phyloP scores from a whole-genome alignment of 2,113 vertebrate species.

The Sapayoa aenigma region DNA sequence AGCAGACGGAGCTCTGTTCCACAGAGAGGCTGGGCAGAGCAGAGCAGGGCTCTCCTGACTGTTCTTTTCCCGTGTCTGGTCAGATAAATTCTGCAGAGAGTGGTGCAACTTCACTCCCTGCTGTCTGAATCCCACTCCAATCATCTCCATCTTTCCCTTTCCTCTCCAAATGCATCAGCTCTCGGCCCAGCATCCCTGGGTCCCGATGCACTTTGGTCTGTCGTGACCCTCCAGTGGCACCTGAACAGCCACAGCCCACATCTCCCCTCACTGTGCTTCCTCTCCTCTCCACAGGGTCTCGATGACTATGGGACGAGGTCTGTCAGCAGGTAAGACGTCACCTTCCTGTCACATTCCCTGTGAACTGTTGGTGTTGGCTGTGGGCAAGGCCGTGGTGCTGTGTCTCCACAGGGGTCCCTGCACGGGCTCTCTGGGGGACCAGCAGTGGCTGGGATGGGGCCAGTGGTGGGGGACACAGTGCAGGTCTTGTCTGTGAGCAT shows the following conservation, averaged over 20 bases:
- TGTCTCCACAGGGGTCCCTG: neutral
- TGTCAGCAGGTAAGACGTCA: slow-evolving; percentile 84
- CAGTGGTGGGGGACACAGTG: rapidly evolving
- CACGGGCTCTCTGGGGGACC: rapidly evolving
- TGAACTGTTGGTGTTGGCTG: neutral
- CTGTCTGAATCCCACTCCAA: neutral
- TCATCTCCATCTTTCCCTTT: neutral
- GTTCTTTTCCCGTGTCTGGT: neutral
- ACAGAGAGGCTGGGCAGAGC: neutral
- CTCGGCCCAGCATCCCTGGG: neutral
- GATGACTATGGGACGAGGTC: slow-evolving; percentile 88
- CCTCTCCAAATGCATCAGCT: slow-evolving; percentile 30
- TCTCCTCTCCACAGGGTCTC: slow-evolving; percentile 69
- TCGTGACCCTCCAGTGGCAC: neutral
- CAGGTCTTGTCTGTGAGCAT: rapidly evolving
- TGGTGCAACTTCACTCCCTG: neutral
- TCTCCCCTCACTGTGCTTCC: neutral
- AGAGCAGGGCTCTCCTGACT: neutral
- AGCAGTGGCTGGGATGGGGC: neutral
- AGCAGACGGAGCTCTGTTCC: neutral
- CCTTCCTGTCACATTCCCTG: neutral
- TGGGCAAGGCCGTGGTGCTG: neutral
- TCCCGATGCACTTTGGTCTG: neutral
- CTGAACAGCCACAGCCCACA: neutral
- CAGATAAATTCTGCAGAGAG: neutral